Evolutionary conservation across 2,888 invertebrate species (phyloP), one percentile per base, ranked within the genome.

Genomic region (Tridacna crocea): DNA sequence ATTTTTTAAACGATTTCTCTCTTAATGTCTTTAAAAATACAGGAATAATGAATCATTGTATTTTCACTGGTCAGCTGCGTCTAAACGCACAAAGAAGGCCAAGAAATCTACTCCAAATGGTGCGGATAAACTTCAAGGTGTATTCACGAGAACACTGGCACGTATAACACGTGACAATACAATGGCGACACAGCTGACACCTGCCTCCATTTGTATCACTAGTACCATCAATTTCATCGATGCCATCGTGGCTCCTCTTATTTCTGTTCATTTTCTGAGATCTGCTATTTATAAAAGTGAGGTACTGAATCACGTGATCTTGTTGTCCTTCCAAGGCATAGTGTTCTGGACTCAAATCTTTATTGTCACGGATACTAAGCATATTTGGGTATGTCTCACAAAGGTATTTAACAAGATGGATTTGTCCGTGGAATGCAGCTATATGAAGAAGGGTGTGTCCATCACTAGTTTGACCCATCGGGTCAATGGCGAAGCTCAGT

Each of bases 401-500:
- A 0, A 85, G 66, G 36, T 74, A 83, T 47, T 74, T 68, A 0
- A 83, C 81, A 24, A 83, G 66, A 10, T 48, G 24, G 13, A 77
- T 12, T 72, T 83, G 82, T n/a, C 85, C 85, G 63, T 85, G 83
- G 47, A 80, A 85, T 24, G 85, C 80, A 19, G 85, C 85, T 19
- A 85, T 81, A 48, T 85, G 85, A 22, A 85, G 60, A 2, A 85
- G 51, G 10, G 80, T 81, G 60, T 85, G 85, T 46, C 81, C 83
- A 26, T 85, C 85, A 17, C 78, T 79, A 24, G 85, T 85, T 24
- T 63, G 72, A 0, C 75, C 70, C 74, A 81, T 63, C 19, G 78
- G 80, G 65, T 80, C 74, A 22, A 83, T 66, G 3, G 66, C 55
- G 13, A 70, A 24, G 46, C 63, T 24, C 19, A 83, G 47, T 3